phyloP scores from a whole-genome alignment of 2,888 invertebrate genomes.

The Drosophila meridionalis region DNA sequence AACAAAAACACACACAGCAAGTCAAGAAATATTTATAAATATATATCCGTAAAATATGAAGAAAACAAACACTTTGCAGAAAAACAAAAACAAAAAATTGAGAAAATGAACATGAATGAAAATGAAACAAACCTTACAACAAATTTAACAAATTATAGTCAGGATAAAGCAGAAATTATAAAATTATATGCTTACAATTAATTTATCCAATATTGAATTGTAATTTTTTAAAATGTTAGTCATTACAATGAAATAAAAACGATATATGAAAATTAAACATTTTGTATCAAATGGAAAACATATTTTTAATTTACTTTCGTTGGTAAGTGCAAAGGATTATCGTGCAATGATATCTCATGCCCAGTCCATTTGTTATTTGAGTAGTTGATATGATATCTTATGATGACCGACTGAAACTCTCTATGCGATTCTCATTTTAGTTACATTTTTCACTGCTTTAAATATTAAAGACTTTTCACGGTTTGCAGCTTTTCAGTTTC shows the following conservation, averaged over 20 bases:
- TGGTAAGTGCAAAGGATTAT: no score
- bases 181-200: conserved; percentile 71
- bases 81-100: conserved; percentile 63
- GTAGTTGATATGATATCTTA: no score
- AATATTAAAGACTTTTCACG: no score
- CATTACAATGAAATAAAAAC: conserved; percentile 75
- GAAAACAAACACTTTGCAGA: conserved; percentile 45
- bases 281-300: conserved; percentile 23
- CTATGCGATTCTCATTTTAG: no score
- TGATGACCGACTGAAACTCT: no score
- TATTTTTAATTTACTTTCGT: not conserved
- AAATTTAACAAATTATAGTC: conserved; percentile 70
- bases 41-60: conserved; percentile 9
- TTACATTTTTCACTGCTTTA: no score
- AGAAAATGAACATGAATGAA: conserved; percentile 76
- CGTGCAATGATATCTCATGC: no score
- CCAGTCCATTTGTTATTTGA: not conserved
- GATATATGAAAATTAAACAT: conserved; percentile 62
- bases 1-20: conserved; percentile 10
- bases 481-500: no score
- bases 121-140: conserved; percentile 65
- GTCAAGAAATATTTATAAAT: conserved; percentile 1
- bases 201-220: conserved; percentile 80
- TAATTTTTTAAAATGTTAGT: conserved; percentile 81
- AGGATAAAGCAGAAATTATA: conserved; percentile 63